Evolutionary conservation across 2,888 invertebrate species (phyloP).

Genomic region (Cephus nigrinus): DNA sequence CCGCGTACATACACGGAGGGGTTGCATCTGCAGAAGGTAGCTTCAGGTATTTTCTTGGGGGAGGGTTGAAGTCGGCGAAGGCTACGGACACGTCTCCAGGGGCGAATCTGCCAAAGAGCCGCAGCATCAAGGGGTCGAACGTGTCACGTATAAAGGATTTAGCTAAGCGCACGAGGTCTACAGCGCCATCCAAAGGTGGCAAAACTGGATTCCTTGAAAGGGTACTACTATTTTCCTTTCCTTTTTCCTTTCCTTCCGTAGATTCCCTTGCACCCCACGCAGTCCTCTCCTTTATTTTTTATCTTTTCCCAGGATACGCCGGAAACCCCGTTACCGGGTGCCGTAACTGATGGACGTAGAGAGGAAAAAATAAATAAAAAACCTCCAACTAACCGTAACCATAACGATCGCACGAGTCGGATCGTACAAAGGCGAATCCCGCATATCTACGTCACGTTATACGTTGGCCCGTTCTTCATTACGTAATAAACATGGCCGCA

Average conservation of each 20-base stretch:
- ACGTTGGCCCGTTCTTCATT: slow-evolving; percentile 31
- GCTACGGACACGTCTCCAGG: background rate
- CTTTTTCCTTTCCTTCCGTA: background rate
- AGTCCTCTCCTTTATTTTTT: background rate
- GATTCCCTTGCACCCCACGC: background rate
- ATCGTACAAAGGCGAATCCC: background rate
- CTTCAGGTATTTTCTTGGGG: background rate
- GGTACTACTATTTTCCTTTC: background rate
- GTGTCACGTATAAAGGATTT: background rate
- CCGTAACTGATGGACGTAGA: background rate
- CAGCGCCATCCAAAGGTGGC: background rate
- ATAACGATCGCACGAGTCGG: background rate
- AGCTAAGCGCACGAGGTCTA: background rate
- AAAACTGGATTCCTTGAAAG: background rate
- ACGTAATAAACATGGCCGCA: slow-evolving; percentile 41
- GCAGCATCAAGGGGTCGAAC: slow-evolving; percentile 3
- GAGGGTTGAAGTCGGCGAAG: background rate
- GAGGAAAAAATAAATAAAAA: background rate
- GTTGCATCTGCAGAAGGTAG: background rate
- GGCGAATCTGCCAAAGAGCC: background rate
- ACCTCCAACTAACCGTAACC: background rate
- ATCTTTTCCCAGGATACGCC: background rate
- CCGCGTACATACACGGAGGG: background rate
- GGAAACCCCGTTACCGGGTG: background rate
- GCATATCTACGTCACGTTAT: background rate